Conservation (phyloP, 1,140 invertebrate genomes). For the Brachionus plicatilis region DNA sequence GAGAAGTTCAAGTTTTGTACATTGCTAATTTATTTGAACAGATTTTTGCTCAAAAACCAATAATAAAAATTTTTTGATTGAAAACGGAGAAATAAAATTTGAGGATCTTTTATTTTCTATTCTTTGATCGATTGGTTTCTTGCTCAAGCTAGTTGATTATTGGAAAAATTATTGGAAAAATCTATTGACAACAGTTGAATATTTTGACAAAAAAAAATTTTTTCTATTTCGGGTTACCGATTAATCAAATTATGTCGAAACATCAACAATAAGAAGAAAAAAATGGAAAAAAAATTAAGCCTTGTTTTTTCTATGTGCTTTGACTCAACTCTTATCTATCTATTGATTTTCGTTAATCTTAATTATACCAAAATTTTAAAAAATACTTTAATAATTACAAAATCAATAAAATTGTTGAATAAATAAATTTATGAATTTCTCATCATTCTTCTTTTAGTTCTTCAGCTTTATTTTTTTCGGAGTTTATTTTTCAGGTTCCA, state of each 20-base stretch:
- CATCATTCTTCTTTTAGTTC: not conserved
- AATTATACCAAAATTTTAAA: slow-evolving; percentile 13
- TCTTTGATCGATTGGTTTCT: not conserved
- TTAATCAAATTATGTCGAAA: slow-evolving; percentile 14
- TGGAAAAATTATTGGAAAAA: slow-evolving; percentile 7
- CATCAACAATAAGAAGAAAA: not conserved
- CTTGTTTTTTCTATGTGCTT: not conserved
- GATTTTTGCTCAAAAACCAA: not conserved
- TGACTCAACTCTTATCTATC: slow-evolving; percentile 21
- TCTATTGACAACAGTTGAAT: not conserved
- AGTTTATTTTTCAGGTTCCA: not conserved
- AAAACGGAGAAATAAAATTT: not conserved
- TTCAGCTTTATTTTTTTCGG: not conserved
- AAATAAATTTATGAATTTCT: slow-evolving; percentile 29
- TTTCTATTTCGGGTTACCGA: slow-evolving; percentile 7
- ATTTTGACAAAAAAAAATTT: not conserved
- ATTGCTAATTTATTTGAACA: not conserved
- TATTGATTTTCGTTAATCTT: slow-evolving; percentile 36
- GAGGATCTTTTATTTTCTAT: not conserved
- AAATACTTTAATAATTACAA: slow-evolving; percentile 36
- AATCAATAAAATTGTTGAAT: slow-evolving; percentile 32
- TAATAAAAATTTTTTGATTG: not conserved
- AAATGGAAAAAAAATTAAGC: not conserved
- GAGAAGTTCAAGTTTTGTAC: not conserved
- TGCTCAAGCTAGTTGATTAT: not conserved